Evolutionary conservation across 2,113 vertebrate species (phyloP).

Genomic region (Microcebus lehilahytsara): DNA sequence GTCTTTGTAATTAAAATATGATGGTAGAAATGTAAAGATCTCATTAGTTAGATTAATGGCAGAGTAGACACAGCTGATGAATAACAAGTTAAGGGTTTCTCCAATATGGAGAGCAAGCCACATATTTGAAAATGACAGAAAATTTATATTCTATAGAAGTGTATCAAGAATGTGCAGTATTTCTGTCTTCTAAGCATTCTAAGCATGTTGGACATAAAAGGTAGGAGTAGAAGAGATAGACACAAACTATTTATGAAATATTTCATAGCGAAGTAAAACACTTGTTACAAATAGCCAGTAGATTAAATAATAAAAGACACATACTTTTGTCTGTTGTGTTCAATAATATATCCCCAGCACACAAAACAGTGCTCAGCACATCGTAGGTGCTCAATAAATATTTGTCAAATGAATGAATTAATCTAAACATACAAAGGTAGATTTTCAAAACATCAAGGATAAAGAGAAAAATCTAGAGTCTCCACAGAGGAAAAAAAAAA

Average conservation of each 20-base stretch:
- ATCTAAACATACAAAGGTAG: not conserved
- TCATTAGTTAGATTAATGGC: not conserved
- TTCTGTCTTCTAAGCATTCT: not conserved
- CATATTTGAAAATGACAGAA: not conserved
- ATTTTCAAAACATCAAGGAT: not conserved
- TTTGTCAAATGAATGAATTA: not conserved
- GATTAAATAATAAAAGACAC: not conserved
- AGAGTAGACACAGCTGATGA: conserved; percentile 7
- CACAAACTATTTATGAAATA: not conserved
- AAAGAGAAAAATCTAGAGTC: not conserved
- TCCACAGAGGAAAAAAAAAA: not conserved
- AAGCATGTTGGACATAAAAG: not conserved
- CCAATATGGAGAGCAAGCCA: not conserved
- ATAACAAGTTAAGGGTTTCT: not conserved
- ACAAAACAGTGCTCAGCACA: not conserved
- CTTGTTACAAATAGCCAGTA: not conserved
- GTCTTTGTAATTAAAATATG: conserved; percentile 5
- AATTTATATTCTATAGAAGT: not conserved
- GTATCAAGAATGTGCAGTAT: not conserved
- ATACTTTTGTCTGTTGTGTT: not conserved
- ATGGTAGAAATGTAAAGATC: not conserved
- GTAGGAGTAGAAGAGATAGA: not conserved
- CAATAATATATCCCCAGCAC: not conserved
- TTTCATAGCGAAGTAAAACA: not conserved
- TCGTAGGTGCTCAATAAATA: not conserved